Percentiles rank a stretch among this genome's conserved stretches.
Conservation (phyloP, 2,797 vertebrate genomes). For the Manis javanica region DNA sequence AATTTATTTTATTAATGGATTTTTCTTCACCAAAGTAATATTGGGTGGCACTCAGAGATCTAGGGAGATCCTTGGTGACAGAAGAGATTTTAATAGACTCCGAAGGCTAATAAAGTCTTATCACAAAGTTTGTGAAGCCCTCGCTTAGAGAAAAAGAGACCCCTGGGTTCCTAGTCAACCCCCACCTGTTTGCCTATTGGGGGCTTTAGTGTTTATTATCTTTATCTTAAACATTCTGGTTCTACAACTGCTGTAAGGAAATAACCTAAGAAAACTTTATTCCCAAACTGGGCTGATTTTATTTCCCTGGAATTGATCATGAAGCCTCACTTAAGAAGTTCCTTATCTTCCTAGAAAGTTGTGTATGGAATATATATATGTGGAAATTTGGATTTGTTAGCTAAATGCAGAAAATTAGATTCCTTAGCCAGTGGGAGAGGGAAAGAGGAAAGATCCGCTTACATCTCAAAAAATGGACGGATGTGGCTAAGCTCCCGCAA, state of each 20-base stretch:
- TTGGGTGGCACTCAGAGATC: background rate
- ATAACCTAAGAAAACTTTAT: background rate
- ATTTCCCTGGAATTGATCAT: background rate
- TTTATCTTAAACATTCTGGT: background rate
- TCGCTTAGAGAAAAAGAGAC: background rate
- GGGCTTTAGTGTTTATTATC: background rate
- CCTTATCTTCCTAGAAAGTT: conserved; percentile 11
- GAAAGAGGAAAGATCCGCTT: background rate
- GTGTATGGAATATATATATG: background rate
- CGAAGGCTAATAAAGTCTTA: background rate
- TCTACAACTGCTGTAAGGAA: background rate
- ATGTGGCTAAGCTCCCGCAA: background rate
- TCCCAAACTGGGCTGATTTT: background rate
- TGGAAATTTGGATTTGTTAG: conserved; percentile 34
- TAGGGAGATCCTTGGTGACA: background rate
- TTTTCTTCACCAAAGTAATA: background rate
- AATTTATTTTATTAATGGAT: background rate
- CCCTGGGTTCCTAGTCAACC: background rate
- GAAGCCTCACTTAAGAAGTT: conserved; percentile 21
- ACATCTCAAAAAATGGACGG: conserved; percentile 10
- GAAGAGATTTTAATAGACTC: background rate
- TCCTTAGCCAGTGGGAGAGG: background rate
- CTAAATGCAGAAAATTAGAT: conserved; percentile 11
- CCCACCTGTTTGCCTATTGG: background rate
- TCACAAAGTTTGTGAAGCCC: background rate